phyloP scores from a whole-genome alignment of 2,797 vertebrate genomes.

The Sebastes hubbsi region DNA sequence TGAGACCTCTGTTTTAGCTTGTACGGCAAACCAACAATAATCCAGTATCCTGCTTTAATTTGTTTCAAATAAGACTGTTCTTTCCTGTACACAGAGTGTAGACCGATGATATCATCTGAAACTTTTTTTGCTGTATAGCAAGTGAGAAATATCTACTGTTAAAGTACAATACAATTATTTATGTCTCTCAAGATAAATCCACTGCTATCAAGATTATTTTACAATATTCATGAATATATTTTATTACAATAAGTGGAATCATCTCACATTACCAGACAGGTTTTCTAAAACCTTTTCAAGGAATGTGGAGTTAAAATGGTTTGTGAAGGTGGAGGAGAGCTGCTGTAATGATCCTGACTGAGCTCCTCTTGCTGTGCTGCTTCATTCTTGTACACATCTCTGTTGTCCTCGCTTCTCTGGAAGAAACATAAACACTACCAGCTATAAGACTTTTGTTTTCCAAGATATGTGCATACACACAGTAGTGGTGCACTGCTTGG shows the following conservation, averaged over 20 bases:
- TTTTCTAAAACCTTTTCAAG: background rate
- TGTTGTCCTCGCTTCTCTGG: conserved; percentile 83
- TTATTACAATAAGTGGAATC: background rate
- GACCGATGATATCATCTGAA: background rate
- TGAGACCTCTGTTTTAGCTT: background rate
- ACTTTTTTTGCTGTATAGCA: background rate
- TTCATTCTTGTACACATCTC: conserved; percentile 76
- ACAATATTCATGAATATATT: background rate
- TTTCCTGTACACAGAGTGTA: background rate
- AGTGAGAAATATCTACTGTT: background rate
- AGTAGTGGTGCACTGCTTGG: background rate
- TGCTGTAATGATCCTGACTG: conserved; percentile 76
- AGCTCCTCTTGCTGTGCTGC: conserved; percentile 69
- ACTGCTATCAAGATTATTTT: background rate
- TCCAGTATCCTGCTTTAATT: background rate
- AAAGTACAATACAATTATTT: background rate
- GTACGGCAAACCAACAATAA: background rate
- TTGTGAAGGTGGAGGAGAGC: background rate
- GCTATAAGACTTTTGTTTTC: conserved; percentile 30
- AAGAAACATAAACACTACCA: conserved; percentile 71
- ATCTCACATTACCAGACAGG: background rate
- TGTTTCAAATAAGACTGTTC: background rate
- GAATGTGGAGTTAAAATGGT: background rate
- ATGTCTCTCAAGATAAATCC: background rate
- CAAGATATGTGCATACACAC: background rate